A percentile compares a stretch with the other conserved stretches of the same genome.
phyloP scores from a whole-genome alignment of 2,888 invertebrate species.

The Graphium colonna region DNA sequence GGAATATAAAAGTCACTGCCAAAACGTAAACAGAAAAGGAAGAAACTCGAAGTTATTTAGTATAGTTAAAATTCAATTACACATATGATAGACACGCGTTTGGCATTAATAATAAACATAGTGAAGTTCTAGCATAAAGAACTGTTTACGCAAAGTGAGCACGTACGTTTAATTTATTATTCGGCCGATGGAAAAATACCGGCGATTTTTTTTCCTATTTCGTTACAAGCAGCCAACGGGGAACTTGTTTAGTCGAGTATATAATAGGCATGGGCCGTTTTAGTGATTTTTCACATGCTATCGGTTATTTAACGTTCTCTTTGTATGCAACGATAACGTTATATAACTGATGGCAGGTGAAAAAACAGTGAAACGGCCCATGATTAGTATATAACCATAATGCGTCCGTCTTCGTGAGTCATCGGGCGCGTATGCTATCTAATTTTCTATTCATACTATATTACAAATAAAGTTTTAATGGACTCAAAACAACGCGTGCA shows the following conservation, averaged over 20 bases:
- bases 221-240: constrained; percentile 1
- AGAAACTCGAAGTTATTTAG: constrained; percentile 1
- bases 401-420: constrained; percentile 6
- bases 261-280: no score
- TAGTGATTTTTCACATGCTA: no score
- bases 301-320: no score
- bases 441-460: constrained; percentile 21
- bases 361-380: no score
- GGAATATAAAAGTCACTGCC: constrained; percentile 26
- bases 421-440: constrained; percentile 16
- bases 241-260: background rate
- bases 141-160: constrained; percentile 16
- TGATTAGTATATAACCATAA: constrained; percentile 17
- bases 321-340: no score
- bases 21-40: constrained; percentile 6
- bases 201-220: constrained; percentile 15
- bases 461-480: constrained; percentile 20
- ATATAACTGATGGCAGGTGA: no score
- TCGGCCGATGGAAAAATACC: constrained; percentile 23
- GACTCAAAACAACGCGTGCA: constrained; percentile 48
- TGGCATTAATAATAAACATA: constrained; percentile 18
- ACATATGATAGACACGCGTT: constrained; percentile 8
- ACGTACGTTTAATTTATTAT: constrained; percentile 20
- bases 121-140: constrained; percentile 11
- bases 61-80: constrained; percentile 22